A percentile compares a stretch with the other conserved stretches of the same genome.
Evolutionary conservation across 2,113 vertebrate species (phyloP).

Genomic region (Triplophysa tibetana): DNA sequence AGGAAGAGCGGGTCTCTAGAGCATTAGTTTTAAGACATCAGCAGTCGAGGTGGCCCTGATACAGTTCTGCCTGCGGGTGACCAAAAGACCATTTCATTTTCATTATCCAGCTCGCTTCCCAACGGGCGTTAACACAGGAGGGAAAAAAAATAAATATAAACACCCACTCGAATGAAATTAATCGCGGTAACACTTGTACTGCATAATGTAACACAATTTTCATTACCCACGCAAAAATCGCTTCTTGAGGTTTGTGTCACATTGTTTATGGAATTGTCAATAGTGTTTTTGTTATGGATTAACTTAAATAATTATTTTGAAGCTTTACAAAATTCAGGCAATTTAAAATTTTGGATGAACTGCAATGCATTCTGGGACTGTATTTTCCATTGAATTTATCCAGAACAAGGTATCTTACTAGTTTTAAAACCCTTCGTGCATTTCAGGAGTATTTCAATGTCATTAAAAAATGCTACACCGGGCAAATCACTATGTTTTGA

Average conservation of each 20-base stretch:
- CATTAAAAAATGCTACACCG: too few species aligned
- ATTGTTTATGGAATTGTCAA: not conserved
- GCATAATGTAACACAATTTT: not conserved
- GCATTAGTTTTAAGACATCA: constrained; percentile 2
- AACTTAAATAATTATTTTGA: not conserved
- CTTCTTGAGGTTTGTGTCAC: not conserved
- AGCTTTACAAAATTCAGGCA: too few species aligned
- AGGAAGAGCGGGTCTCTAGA: constrained; percentile 15
- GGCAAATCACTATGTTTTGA: constrained; percentile 1
- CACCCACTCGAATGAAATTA: constrained; percentile 18
- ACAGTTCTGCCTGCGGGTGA: constrained; percentile 11
- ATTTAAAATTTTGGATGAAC: too few species aligned
- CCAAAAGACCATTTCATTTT: constrained; percentile 16
- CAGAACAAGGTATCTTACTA: not conserved
- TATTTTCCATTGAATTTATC: not conserved
- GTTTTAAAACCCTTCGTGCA: not conserved
- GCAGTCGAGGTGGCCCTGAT: constrained; percentile 20
- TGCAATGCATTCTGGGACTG: not conserved
- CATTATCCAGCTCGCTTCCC: constrained; percentile 8
- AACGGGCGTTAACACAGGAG: not conserved
- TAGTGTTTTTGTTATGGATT: not conserved
- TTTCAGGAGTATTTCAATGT: not conserved
- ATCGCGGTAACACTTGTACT: constrained; percentile 4
- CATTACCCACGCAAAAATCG: not conserved
- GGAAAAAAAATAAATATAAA: constrained; percentile 32